Base-by-base conservation (phyloP, 2,797 vertebrate genomes). In the Phoebastria nigripes region DNA sequence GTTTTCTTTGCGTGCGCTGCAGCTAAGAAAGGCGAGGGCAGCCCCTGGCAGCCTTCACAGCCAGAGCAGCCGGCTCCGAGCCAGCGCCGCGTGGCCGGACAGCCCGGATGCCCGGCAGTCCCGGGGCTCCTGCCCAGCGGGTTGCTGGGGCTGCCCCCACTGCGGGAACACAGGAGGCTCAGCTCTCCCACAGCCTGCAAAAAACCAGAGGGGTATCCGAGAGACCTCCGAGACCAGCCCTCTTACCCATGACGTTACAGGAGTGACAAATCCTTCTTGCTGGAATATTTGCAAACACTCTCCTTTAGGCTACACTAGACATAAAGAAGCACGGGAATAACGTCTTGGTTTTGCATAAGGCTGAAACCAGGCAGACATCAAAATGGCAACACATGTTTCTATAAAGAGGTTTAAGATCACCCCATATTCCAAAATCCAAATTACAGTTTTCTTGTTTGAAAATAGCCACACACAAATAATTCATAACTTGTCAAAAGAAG, bases 121-220 rank as follows among this genome's bases (percentile, higher is more conserved):
- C 62, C 3, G 1, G 24, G 49, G 49, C 29, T 93, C 51, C 56
- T 39, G 44, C 21, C 15, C 70, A 73, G 46, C 1, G 6, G 28
- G 13, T 25, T 73, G 67, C 26, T 71, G 61, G 41, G 31, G 37
- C 37, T 74, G 42, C 25, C 18, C 63, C 31, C 21, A 1, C 0
- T 63, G 59, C 3, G 1, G 25, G 11, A 19, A 62, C 2, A 1
- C 56, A 37, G 46, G 46, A 70, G 9, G 47, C 42, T 81, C 35
- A 51, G 56, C 20, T 73, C n/a, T 80, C 25, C 42, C 59, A 65
- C 16, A 77, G 63, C 31, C 59, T 86, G 55, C 20, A 26, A n/a
- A 81, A 85, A 74, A 16, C 0, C 3, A 41, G 13, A 73, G 35
- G 3, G 3, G 14, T 37, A 5, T 49, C 47, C 0, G 0, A 67